Evolutionary conservation across 2,888 invertebrate species (phyloP).

Genomic region (Eudemis profundana): DNA sequence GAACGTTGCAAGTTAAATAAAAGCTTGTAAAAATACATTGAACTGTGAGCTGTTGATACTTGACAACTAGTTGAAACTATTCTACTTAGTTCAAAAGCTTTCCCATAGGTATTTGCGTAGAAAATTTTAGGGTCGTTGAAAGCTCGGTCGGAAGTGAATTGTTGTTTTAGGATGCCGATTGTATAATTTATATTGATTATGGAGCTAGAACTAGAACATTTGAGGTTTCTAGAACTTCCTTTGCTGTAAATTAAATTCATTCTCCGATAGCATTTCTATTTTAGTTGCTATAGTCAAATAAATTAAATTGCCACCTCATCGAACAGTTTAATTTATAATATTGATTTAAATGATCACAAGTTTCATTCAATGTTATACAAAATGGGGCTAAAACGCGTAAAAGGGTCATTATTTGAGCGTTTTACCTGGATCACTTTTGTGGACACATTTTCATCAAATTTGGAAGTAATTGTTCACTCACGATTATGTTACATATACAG

Average conservation of each 20-base stretch:
- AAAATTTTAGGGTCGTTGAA: slow-evolving; percentile 5
- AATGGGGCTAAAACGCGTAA: too few relatives aligned
- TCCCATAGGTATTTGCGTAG: slow-evolving; percentile 8
- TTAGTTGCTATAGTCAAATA: neutral
- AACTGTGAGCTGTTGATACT: slow-evolving; percentile 7
- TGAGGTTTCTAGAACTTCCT: slow-evolving; percentile 13
- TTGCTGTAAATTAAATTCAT: neutral
- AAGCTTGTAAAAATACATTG: neutral
- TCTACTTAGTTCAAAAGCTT: neutral
- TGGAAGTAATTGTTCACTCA: too few relatives aligned
- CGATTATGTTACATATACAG: too few relatives aligned
- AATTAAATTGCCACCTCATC: too few relatives aligned
- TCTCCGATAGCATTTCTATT: neutral
- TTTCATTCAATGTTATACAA: too few relatives aligned
- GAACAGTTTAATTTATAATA: too few relatives aligned
- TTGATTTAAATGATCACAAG: too few relatives aligned
- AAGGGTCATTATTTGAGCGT: too few relatives aligned
- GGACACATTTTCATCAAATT: too few relatives aligned
- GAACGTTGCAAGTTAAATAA: neutral
- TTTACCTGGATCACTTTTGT: too few relatives aligned
- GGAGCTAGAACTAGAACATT: neutral
- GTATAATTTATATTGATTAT: slow-evolving; percentile 25
- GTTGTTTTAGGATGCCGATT: slow-evolving; percentile 30
- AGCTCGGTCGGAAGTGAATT: slow-evolving; percentile 20
- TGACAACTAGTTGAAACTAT: slow-evolving; percentile 17